These are phyloP conservation scores for Pemphigus obesinymphae DNA, from an alignment of 1,140 invertebrate genomes.

Conservation along the genomic window DNA sequence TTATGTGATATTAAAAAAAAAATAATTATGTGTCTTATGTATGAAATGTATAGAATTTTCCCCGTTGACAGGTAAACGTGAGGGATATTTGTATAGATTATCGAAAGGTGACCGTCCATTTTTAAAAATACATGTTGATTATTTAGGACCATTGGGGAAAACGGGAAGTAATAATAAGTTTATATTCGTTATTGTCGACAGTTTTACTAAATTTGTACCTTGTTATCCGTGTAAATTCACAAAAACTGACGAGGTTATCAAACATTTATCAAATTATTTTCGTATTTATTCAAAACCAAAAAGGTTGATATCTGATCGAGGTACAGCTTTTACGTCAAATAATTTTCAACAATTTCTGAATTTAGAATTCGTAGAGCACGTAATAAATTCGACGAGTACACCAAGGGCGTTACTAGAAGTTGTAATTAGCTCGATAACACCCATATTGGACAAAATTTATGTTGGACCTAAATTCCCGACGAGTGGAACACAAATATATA, in stretches of 20 bases:
- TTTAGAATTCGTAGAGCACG: neutral
- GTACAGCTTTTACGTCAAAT: neutral
- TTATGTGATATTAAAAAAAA: neutral
- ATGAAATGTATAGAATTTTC: neutral
- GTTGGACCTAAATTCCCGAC: neutral
- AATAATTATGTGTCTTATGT: neutral
- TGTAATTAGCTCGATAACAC: neutral
- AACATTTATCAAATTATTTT: neutral
- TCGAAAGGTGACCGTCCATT: slow-evolving; percentile 19
- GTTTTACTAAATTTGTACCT: slow-evolving; percentile 10
- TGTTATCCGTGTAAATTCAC: neutral
- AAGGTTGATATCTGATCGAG: neutral
- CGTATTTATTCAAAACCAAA: neutral
- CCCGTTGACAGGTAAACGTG: neutral
- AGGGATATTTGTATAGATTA: neutral
- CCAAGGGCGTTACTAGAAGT: neutral
- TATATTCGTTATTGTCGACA: neutral
- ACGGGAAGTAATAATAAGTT: neutral
- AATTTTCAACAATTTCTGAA: neutral
- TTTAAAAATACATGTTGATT: neutral
- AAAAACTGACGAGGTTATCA: neutral
- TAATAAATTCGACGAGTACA: neutral
- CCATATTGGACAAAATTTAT: too few species aligned
- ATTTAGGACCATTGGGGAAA: neutral
- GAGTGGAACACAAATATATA: too few species aligned